Conservation (phyloP, 1,140 invertebrate genomes). For the Drosophila truncata region DNA sequence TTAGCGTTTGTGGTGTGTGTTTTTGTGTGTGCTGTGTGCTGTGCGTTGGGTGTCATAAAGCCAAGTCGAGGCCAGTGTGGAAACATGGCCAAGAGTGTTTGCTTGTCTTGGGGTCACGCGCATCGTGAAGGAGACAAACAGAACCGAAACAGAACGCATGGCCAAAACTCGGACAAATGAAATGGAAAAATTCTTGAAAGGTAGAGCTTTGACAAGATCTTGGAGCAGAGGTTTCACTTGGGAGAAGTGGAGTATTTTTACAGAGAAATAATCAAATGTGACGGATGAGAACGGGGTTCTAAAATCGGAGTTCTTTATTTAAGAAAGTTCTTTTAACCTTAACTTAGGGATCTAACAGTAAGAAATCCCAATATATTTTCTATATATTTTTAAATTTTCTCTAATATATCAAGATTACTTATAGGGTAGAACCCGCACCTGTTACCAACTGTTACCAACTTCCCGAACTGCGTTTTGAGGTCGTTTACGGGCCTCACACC, state of each 20-base stretch:
- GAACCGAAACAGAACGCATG: conserved; percentile 40
- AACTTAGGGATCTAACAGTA: too few relatives aligned
- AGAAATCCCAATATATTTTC: too few relatives aligned
- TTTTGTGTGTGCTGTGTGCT: conserved; percentile 15
- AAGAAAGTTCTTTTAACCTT: too few relatives aligned
- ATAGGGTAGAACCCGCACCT: conserved; percentile 11
- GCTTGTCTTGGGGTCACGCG: conserved; percentile 66
- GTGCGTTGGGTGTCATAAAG: conserved; percentile 72
- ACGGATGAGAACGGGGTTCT: too few relatives aligned
- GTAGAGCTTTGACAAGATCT: conserved; percentile 26
- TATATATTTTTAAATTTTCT: too few relatives aligned
- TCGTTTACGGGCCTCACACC: conserved; percentile 22
- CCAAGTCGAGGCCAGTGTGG: conserved; percentile 64
- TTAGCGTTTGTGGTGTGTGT: conserved; percentile 3
- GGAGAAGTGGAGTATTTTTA: not conserved
- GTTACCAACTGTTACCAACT: conserved; percentile 16
- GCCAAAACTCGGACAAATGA: conserved; percentile 4
- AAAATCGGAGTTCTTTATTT: not conserved
- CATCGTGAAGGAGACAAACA: conserved; percentile 59
- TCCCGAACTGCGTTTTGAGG: conserved; percentile 33
- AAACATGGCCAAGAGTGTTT: conserved; percentile 69
- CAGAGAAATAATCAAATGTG: not conserved
- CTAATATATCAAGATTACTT: not conserved
- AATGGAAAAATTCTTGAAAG: conserved; percentile 38
- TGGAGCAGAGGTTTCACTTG: conserved; percentile 7